These are phyloP conservation scores for Nasua narica DNA, from an alignment of 2,797 vertebrate species.

Conservation along the genomic window DNA sequence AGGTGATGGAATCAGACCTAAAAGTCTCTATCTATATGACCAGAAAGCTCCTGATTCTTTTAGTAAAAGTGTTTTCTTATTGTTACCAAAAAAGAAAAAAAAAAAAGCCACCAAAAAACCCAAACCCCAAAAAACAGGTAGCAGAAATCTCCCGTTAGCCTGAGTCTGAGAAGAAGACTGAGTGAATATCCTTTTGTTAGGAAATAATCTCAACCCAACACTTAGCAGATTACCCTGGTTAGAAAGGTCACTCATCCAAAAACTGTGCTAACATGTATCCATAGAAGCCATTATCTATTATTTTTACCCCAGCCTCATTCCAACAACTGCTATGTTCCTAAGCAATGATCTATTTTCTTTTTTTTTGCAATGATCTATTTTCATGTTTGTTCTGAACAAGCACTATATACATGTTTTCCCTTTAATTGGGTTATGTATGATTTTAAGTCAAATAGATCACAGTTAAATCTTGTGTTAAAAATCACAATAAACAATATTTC, in stretches of 20 bases:
- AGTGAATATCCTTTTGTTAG: not conserved
- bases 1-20: not conserved
- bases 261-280: not conserved
- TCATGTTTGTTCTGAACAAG: not conserved
- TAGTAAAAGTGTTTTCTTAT: not conserved
- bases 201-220: not conserved
- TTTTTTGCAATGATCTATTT: not conserved
- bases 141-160: not conserved
- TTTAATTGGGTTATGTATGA: not conserved
- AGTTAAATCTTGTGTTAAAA: not conserved
- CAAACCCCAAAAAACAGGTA: not conserved
- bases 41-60: not conserved
- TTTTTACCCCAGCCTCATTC: not conserved
- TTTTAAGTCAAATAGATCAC: not conserved
- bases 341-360: not conserved
- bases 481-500: not conserved
- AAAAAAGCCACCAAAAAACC: not conserved
- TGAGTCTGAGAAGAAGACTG: not conserved
- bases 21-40: not conserved
- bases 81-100: not conserved
- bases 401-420: not conserved
- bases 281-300: not conserved
- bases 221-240: not conserved
- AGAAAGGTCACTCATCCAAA: not conserved
- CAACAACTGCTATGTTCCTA: not conserved